A percentile compares a stretch with the other conserved stretches of the same genome.
Conservation (phyloP, 2,113 vertebrate genomes). For the Hassar affinis region DNA sequence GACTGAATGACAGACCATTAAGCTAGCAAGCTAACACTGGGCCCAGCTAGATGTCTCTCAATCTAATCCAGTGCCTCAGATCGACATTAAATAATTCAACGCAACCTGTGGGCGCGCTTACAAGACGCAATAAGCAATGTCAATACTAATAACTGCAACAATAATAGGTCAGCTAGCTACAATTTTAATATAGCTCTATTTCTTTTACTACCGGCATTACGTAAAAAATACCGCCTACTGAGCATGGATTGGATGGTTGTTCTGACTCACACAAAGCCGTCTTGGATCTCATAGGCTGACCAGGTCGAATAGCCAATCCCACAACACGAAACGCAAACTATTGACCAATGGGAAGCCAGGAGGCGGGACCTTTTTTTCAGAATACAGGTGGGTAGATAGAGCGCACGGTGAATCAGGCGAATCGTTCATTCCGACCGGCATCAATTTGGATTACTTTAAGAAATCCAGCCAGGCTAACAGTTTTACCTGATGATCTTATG, state of each 20-base stretch:
- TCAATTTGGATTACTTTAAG: constrained; percentile 15
- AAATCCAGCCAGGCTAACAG: not conserved
- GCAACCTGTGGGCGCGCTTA: not conserved
- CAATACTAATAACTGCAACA: no score
- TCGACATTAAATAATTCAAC: no score
- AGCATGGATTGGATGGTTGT: not conserved
- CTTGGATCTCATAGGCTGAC: not conserved
- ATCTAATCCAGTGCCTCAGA: not conserved
- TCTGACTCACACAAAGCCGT: not conserved
- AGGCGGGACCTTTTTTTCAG: not conserved
- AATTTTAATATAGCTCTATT: not conserved
- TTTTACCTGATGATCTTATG: not conserved
- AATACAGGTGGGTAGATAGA: constrained; percentile 6
- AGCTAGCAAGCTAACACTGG: not conserved
- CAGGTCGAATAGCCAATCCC: not conserved
- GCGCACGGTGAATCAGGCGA: constrained; percentile 27
- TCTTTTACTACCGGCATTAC: constrained; percentile 19
- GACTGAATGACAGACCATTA: not conserved
- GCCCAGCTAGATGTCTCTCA: not conserved
- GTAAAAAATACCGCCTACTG: not conserved
- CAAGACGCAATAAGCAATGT: not conserved
- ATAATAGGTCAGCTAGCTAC: not conserved
- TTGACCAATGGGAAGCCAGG: not conserved
- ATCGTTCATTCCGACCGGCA: constrained; percentile 45
- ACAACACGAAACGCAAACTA: not conserved